phyloP scores from a whole-genome alignment of 2,797 vertebrate genomes.

The Chaetophractus vellerosus region DNA sequence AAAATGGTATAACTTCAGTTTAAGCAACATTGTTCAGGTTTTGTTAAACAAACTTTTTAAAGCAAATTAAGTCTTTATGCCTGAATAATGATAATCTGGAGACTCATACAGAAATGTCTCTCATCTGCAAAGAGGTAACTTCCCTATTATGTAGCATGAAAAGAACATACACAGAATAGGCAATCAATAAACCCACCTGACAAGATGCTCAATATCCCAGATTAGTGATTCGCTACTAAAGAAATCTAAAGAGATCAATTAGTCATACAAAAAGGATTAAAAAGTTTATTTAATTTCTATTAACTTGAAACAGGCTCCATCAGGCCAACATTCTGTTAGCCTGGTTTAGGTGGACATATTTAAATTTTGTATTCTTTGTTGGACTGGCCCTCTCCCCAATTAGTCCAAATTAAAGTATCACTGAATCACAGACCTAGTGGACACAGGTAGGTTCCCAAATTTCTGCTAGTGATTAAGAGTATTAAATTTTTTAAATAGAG shows the following conservation, averaged over 20 bases:
- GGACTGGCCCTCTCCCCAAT: background rate
- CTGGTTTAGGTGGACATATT: background rate
- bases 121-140: background rate
- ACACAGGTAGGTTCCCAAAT: background rate
- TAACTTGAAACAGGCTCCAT: slow-evolving; percentile 4
- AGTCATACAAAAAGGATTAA: background rate
- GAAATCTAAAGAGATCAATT: background rate
- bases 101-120: background rate
- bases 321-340: background rate
- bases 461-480: slow-evolving; percentile 5
- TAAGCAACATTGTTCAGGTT: background rate
- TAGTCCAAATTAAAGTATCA: slow-evolving; percentile 35
- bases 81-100: background rate
- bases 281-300: background rate
- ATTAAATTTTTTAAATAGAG: background rate
- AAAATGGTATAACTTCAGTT: too few species aligned
- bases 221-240: slow-evolving; percentile 45
- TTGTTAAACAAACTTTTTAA: slow-evolving; percentile 36
- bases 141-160: background rate
- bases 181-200: background rate
- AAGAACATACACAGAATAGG: background rate
- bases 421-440: background rate
- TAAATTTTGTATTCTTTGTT: slow-evolving; percentile 5
- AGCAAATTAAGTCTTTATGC: slow-evolving; percentile 24
- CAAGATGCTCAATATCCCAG: background rate